Evolutionary conservation across 2,888 invertebrate species (phyloP).

Genomic region (Xestoiulus laeticollis): DNA sequence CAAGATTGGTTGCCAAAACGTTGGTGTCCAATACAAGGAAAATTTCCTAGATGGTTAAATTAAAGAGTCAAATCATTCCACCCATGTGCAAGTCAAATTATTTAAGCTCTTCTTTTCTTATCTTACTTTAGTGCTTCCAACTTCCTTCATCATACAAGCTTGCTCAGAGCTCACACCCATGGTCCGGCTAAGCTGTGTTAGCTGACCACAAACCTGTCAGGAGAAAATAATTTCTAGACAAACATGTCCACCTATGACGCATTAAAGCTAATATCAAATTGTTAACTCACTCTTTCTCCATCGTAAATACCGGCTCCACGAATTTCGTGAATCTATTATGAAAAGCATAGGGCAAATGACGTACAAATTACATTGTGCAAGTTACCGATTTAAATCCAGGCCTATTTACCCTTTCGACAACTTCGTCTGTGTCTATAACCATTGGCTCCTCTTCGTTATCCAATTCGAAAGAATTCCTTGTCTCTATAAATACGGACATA

Average conservation of each 20-base stretch:
- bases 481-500: not conserved
- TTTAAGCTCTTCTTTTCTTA: not conserved
- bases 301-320: not conserved
- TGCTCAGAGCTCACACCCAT: not conserved
- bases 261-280: not conserved
- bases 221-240: not conserved
- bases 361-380: not conserved
- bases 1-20: constrained; percentile 63
- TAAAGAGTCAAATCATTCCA: not conserved
- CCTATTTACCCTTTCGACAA: not conserved
- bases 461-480: not conserved
- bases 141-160: not conserved
- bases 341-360: not conserved
- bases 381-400: not conserved
- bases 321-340: not conserved
- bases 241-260: not conserved
- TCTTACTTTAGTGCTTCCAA: not conserved
- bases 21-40: constrained; percentile 64
- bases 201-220: not conserved
- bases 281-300: not conserved
- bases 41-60: constrained; percentile 31
- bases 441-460: not conserved
- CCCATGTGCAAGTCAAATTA: too few relatives aligned
- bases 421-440: not conserved
- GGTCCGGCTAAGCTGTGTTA: not conserved